phyloP scores from a whole-genome alignment of 2,113 vertebrate species.

The Pseudolaguvia tuberculata region DNA sequence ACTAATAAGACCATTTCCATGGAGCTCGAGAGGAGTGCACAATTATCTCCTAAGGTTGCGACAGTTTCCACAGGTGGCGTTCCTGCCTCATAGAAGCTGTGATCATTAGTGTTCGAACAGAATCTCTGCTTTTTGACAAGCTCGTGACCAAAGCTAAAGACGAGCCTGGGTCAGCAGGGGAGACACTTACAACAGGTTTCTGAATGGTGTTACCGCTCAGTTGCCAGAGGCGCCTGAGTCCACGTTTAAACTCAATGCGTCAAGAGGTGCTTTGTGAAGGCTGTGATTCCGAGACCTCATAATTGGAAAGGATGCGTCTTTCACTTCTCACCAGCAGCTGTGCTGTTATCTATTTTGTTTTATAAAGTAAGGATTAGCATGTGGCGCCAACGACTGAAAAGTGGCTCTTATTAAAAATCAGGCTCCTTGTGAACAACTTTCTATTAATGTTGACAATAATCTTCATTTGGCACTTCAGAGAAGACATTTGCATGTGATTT shows the following conservation, averaged over 20 bases:
- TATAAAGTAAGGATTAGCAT: constrained; percentile 3
- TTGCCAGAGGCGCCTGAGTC: constrained; percentile 39
- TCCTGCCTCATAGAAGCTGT: constrained; percentile 66
- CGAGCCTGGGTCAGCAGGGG: constrained; percentile 29
- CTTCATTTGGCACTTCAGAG: neutral
- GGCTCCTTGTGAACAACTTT: neutral
- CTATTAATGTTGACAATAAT: neutral
- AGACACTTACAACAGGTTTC: constrained; percentile 42
- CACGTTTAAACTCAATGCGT: constrained; percentile 13
- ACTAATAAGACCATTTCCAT: constrained; percentile 80
- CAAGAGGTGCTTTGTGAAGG: constrained; percentile 2
- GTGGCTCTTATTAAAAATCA: neutral
- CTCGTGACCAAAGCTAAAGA: constrained; percentile 33
- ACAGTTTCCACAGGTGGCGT: constrained; percentile 73
- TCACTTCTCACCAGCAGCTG: neutral
- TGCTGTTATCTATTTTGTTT: neutral
- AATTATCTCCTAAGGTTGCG: constrained; percentile 73
- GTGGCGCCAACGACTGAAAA: neutral
- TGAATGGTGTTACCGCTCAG: constrained; percentile 48
- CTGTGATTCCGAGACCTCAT: neutral
- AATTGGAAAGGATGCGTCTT: constrained; percentile 28
- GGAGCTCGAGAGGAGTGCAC: constrained; percentile 77
- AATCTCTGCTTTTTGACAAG: constrained; percentile 50
- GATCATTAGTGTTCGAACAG: constrained; percentile 70
- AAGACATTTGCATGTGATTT: neutral